Evolutionary conservation across 2,888 invertebrate genomes (phyloP).

Genomic region (Xiphydria camelus): DNA sequence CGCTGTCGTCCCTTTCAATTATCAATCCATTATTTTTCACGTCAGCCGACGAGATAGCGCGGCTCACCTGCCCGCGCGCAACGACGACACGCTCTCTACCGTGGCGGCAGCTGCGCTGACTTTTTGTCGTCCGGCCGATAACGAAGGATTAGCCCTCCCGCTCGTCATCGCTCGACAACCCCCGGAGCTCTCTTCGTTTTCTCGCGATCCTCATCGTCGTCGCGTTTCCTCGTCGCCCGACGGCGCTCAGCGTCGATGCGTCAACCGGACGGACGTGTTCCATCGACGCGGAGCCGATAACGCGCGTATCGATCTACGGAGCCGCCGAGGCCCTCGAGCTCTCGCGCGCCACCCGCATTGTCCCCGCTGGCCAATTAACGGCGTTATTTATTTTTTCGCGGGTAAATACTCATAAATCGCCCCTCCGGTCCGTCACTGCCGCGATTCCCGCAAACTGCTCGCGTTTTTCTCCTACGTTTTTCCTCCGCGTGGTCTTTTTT

Average conservation of each 20-base stretch:
- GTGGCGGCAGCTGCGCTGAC: constrained; percentile 31
- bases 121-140: constrained; percentile 32
- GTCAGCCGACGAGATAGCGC: not conserved
- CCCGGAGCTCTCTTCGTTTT: constrained; percentile 20
- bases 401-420: constrained; percentile 40
- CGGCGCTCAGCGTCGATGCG: constrained; percentile 10
- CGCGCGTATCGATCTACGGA: constrained; percentile 16
- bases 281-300: constrained; percentile 41
- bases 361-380: constrained; percentile 43
- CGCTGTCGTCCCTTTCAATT: not conserved
- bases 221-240: constrained; percentile 16
- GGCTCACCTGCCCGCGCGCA: constrained; percentile 2
- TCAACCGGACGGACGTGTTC: constrained; percentile 29
- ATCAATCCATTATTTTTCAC: constrained; percentile 6
- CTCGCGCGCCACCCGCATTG: too few species aligned
- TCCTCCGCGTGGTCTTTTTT: too few species aligned
- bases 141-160: constrained; percentile 47
- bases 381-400: constrained; percentile 38
- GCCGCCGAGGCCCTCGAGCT: too few species aligned
- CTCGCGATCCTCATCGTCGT: too few species aligned
- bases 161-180: constrained; percentile 44
- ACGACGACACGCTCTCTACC: constrained; percentile 3
- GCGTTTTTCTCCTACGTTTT: constrained; percentile 8
- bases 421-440: constrained; percentile 23
- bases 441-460: constrained; percentile 22